Base-by-base conservation (phyloP, 2,113 vertebrate species). In the Chauna torquata region DNA sequence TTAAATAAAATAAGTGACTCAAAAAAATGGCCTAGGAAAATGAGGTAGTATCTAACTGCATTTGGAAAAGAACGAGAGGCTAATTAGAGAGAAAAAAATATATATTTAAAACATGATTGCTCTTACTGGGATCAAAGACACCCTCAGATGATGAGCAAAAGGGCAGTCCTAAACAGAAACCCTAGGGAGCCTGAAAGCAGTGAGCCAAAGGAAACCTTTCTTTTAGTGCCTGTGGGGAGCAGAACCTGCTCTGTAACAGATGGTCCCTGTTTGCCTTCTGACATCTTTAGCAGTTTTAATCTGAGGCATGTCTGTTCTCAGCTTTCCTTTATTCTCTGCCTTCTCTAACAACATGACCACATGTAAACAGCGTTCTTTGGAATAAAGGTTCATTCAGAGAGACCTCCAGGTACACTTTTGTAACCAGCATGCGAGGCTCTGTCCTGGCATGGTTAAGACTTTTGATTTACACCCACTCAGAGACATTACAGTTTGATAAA, bases 171-270 rank as follows among this genome's bases (percentile, higher is more conserved):
- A 86, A 94, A 84, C 9, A 78, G 57, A 94, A 82, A 70, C 86
- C 58, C 77, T 12, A 82, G 74, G 66, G 89, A 95, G 12, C 25
- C 28, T 57, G 64, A 82, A 89, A 94, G 70, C 58, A 74, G 32
- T 3, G n/a, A 95, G 81, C 45, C 84, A 92, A 92, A 95, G 47
- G 54, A 87, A 89, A 92, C 19, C 10, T 87, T 92, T 55, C 78
- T 58, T 82, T 87, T 72, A 50, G 27, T 32, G 70, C 62, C 91
- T 72, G 23, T 89, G 84, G 81, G 84, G 91, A 95, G 12, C 25
- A 89, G 78, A 91, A 89, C 66, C 66, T 79, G 75, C 62, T 66
- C 82, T 80, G 45, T 80, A 85, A 89, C 89, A 95, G 89, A 92
- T 82, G 89, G 77, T 85, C 66, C 42, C 66, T 55, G 65, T 82